Evolutionary conservation across 2,113 vertebrate species (phyloP).

Genomic region (Gymnobelideus leadbeateri): DNA sequence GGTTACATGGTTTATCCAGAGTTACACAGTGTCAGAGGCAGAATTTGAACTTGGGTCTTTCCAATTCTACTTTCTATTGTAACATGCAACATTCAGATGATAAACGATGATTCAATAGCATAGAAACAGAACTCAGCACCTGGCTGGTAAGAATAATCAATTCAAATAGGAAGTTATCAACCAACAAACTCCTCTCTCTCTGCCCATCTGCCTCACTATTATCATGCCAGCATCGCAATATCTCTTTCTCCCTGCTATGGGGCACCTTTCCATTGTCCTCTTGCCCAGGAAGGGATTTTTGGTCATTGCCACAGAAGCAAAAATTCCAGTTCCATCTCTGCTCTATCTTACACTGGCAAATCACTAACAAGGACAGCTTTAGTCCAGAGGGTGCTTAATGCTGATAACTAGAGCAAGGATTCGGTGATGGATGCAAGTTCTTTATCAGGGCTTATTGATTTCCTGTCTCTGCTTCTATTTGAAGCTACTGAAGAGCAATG

Average conservation of each 20-base stretch:
- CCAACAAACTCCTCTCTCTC: neutral
- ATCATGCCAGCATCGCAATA: neutral
- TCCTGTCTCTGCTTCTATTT: slow-evolving; percentile 54
- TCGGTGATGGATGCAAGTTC: neutral
- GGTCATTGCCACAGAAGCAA: neutral
- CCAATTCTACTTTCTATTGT: no score
- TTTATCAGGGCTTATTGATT: slow-evolving; percentile 61
- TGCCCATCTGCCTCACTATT: neutral
- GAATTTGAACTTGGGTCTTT: no score
- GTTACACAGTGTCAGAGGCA: no score
- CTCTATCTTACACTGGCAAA: neutral
- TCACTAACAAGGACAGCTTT: slow-evolving; percentile 50
- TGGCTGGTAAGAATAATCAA: no score
- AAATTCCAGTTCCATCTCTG: neutral
- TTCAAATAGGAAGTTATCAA: no score
- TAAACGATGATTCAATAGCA: no score
- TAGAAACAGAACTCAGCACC: no score
- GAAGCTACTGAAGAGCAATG: slow-evolving; percentile 46
- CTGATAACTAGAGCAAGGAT: neutral
- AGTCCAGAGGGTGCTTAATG: neutral
- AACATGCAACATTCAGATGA: no score
- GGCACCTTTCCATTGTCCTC: neutral
- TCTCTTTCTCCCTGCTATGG: neutral
- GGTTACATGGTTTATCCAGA: no score
- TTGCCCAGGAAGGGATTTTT: neutral